Conservation (phyloP, 37 sponge, comb jelly and placozoan genomes). For the Hexactinellida sp. region DNA sequence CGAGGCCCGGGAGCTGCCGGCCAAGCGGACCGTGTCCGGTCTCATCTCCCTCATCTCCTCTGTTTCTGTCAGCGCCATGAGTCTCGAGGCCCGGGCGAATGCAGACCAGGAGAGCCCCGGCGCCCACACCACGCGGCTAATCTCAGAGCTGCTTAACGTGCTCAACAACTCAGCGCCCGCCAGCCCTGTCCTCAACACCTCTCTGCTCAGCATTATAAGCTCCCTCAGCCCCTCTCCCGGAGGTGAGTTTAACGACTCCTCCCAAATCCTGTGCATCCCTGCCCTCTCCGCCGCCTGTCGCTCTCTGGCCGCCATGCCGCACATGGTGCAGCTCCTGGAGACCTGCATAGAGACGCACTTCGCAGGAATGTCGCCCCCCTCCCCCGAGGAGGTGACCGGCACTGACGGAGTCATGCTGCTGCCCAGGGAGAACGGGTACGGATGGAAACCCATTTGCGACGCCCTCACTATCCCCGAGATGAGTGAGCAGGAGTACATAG, state of each 20-base stretch:
- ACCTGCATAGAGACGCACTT: conserved; percentile 42
- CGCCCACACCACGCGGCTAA: conserved; percentile 16
- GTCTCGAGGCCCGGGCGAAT: not conserved
- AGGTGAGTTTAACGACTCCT: not conserved
- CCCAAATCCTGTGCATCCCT: not conserved
- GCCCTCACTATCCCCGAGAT: conserved; percentile 35
- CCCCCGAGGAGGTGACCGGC: not conserved
- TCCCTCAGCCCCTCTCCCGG: not conserved
- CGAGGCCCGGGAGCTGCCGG: not conserved
- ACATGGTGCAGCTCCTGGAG: conserved; percentile 41
- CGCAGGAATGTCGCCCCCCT: conserved; percentile 4
- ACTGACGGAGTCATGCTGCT: conserved; percentile 23
- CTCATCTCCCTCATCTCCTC: not conserved
- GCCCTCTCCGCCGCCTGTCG: conserved; percentile 22
- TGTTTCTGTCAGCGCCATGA: not conserved
- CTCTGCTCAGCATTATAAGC: conserved; percentile 20
- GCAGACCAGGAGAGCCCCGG: not conserved
- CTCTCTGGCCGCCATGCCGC: conserved; percentile 23
- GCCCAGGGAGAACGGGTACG: conserved; percentile 27
- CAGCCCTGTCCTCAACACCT: not conserved
- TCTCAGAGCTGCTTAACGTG: conserved; percentile 53
- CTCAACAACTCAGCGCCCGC: conserved; percentile 45
- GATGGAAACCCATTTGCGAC: conserved; percentile 34
- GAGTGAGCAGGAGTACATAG: conserved; percentile 15
- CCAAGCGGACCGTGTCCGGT: not conserved